Base-by-base conservation (phyloP, 1,140 invertebrate species). In the Drosophila littoralis region DNA sequence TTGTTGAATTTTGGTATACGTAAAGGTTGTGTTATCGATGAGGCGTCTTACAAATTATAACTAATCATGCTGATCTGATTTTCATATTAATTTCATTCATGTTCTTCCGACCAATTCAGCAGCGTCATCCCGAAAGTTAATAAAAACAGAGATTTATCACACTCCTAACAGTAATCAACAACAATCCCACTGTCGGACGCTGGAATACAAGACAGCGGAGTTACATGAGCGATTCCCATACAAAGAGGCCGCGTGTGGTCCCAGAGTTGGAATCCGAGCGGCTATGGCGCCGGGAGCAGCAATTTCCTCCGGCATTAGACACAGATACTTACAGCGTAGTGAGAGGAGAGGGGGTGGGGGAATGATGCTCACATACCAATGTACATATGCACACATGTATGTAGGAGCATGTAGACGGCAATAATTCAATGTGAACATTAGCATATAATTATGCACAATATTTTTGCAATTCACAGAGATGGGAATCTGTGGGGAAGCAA, bases 81-180 rank as follows among this genome's bases (percentile, higher is more conserved):
- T 64, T 77, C 75, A 77, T 58, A 81, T 78, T 66, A 59, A 54
- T 58, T 70, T 66, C 71, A 80, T 86, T 85, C 78, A 81, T 72
- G 60, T 75, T 77, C 73, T 61, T 52, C 65, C 69, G 45, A 64
- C 52, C 40, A 51, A 54, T 76, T 80, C 48, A 48, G 88, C 80
- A 38, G 51, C 58, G 77, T 91, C 88, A 91, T 91, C 75, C 68
- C 78, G 69, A 91, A 91, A 91, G 82, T 91, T 91, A 91, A 90
- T 90, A 79, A 91, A 91, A 84, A 88, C 88, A 91, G 82, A 81
- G 89, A 91, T 91, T 91, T 91, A 91, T 91, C 88, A 91, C 88
- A 91, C 88, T 91, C 88, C 64, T 81, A 77, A 91, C 78, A 86
- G 67, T 91, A 83, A 85, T 82, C 82, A 81, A 28, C 22, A 28